Evolutionary conservation across 2,113 vertebrate genomes (phyloP).

Genomic region (Elephas maximus): DNA sequence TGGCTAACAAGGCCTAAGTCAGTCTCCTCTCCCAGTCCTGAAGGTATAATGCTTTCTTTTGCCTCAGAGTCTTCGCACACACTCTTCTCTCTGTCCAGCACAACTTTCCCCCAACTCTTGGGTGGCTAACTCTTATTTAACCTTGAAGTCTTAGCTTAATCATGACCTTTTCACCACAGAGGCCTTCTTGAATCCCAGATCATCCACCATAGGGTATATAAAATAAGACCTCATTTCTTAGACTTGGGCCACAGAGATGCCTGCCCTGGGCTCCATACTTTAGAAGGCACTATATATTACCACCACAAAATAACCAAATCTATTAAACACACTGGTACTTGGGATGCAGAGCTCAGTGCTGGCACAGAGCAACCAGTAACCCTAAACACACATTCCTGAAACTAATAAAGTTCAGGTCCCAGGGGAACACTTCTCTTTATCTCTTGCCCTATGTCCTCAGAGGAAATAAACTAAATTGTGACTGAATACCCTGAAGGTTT

Average conservation of each 20-base stretch:
- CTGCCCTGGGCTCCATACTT: neutral
- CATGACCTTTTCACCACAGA: neutral
- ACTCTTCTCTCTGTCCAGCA: neutral
- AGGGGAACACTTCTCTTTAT: neutral
- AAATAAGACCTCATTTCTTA: neutral
- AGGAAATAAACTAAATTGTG: neutral
- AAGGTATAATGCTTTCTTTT: neutral
- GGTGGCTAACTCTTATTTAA: neutral
- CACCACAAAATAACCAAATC: neutral
- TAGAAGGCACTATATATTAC: neutral
- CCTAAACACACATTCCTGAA: neutral
- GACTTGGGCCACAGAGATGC: neutral
- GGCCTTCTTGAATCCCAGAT: neutral
- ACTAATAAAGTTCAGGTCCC: neutral
- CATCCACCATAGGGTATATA: neutral
- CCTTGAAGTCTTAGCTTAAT: constrained; percentile 4
- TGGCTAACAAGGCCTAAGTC: neutral
- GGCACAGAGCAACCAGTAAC: neutral
- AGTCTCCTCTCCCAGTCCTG: neutral
- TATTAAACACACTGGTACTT: neutral
- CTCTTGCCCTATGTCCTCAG: neutral
- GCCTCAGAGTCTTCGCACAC: neutral
- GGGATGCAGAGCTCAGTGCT: neutral
- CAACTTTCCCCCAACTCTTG: neutral
- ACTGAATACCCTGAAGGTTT: neutral